Percentiles rank a stretch among this genome's conserved stretches.
phyloP scores from a whole-genome alignment of 2,113 vertebrate genomes.

The Tenebrosternarchus preto region DNA sequence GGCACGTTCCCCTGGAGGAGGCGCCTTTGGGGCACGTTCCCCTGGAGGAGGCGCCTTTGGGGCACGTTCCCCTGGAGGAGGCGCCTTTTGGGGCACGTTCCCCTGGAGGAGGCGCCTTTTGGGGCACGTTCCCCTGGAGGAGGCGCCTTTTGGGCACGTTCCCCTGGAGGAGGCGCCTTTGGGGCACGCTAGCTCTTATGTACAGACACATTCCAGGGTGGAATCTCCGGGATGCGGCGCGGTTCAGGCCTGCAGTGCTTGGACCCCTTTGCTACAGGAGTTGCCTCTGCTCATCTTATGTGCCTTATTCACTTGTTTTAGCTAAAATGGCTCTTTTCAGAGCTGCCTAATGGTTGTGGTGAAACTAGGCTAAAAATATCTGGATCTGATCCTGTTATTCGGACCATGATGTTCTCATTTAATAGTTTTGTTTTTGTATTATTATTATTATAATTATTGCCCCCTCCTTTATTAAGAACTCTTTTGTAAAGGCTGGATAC shows the following conservation, averaged over 20 bases:
- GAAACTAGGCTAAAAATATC: conserved; percentile 19
- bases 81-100: no score
- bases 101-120: no score
- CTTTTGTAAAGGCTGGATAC: conserved; percentile 51
- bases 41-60: no score
- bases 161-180: no score
- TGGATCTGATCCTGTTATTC: conserved; percentile 8
- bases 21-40: conserved; percentile 1
- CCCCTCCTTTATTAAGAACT: conserved; percentile 30
- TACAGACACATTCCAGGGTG: conserved; percentile 53
- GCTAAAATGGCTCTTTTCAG: conserved; percentile 40
- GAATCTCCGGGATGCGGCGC: conserved; percentile 46
- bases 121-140: no score
- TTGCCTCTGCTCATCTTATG: conserved; percentile 58
- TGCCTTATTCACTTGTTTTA: conserved; percentile 67
- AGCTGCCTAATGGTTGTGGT: conserved; percentile 47
- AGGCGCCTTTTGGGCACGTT: no score
- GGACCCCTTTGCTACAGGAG: conserved; percentile 41
- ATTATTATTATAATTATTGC: conserved; percentile 22
- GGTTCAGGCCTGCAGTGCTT: conserved; percentile 76
- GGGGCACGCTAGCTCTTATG: conserved; percentile 50
- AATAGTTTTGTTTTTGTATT: conserved; percentile 17
- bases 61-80: background rate
- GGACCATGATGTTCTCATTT: conserved; percentile 10
- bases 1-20: no score